phyloP scores from a whole-genome alignment of 1,140 invertebrate species.

The Drosophila chauvacae region DNA sequence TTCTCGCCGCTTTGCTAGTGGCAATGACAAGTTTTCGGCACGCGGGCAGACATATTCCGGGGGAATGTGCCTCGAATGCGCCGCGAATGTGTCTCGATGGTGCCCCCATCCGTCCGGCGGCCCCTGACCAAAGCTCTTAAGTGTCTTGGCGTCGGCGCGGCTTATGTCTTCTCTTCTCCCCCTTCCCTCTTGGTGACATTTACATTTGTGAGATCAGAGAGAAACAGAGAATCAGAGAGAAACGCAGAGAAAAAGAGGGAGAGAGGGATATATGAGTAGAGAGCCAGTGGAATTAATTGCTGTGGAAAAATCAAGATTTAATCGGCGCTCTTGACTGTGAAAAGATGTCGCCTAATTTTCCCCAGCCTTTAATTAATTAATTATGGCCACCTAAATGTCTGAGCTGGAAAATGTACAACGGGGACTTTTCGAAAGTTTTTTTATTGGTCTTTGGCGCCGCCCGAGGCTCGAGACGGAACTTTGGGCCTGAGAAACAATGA shows the following conservation, averaged over 20 bases:
- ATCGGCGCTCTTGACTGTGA: slow-evolving; percentile 64
- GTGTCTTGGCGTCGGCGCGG: slow-evolving; percentile 78
- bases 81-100: slow-evolving; percentile 25
- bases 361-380: slow-evolving; percentile 75
- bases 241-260: slow-evolving; percentile 10
- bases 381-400: slow-evolving; percentile 49
- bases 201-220: slow-evolving; percentile 70
- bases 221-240: slow-evolving; percentile 34
- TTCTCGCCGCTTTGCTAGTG: slow-evolving; percentile 10
- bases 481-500: slow-evolving; percentile 36
- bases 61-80: slow-evolving; percentile 58
- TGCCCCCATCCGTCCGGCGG: slow-evolving; percentile 20
- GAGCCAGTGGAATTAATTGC: slow-evolving; percentile 68
- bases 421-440: slow-evolving; percentile 52
- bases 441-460: slow-evolving; percentile 60
- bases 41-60: slow-evolving; percentile 80
- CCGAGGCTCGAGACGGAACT: slow-evolving; percentile 6
- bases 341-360: slow-evolving; percentile 78
- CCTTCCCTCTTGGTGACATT: slow-evolving; percentile 53
- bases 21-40: slow-evolving; percentile 83
- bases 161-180: slow-evolving; percentile 60
- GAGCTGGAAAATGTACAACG: slow-evolving; percentile 7
- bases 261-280: slow-evolving; percentile 1
- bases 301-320: slow-evolving; percentile 71
- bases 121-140: slow-evolving; percentile 76